Percentiles rank a stretch among this genome's conserved stretches.
Conservation (phyloP, 2,113 vertebrate species). For the Desmodus rotundus region DNA sequence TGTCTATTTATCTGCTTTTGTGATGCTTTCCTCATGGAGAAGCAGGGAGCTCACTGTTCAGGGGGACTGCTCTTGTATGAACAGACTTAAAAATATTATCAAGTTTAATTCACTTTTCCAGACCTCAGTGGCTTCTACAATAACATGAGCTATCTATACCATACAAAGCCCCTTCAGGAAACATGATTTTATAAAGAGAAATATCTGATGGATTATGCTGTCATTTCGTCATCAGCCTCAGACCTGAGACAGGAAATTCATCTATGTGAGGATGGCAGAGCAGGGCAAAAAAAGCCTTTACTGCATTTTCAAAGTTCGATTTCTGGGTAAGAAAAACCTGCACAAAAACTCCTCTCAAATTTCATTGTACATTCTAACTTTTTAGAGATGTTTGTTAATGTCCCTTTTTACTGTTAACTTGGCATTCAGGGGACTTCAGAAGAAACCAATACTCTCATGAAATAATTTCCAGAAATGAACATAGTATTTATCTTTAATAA, state of each 20-base stretch:
- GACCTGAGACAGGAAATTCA: neutral
- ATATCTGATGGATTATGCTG: neutral
- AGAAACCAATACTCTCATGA: neutral
- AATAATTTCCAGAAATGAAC: neutral
- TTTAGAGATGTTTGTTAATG: neutral
- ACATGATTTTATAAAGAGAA: neutral
- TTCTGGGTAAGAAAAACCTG: neutral
- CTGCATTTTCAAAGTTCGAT: neutral
- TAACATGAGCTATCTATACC: neutral
- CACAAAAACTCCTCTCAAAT: neutral
- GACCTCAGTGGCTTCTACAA: neutral
- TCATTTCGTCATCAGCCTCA: neutral
- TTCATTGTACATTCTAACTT: neutral
- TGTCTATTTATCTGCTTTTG: neutral
- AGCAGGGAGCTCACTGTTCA: neutral
- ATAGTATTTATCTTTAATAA: neutral
- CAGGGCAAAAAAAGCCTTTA: neutral
- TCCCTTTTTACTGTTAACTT: neutral
- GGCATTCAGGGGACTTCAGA: neutral
- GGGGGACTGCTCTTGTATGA: neutral
- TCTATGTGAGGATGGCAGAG: neutral
- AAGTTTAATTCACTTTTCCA: neutral
- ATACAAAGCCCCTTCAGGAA: neutral
- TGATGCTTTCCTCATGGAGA: neutral
- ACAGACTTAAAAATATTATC: neutral